Conservation (phyloP, 2,797 vertebrate species). For the Manis crassicaudata region DNA sequence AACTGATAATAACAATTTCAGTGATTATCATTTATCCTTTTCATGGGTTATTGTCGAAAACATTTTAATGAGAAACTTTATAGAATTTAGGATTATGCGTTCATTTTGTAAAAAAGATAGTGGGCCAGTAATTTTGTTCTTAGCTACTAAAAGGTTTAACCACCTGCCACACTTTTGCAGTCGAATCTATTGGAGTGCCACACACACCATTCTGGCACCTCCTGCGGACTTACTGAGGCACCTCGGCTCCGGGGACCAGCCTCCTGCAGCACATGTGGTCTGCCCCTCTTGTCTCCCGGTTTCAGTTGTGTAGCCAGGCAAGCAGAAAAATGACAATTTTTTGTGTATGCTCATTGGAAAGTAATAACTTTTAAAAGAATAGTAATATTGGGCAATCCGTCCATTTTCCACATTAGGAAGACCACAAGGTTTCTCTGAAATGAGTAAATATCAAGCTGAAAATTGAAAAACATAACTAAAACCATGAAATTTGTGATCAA, state of each 20-base stretch:
- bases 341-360: constrained; percentile 82
- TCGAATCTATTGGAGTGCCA: accelerated
- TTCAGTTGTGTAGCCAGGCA: constrained; percentile 83
- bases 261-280: constrained; percentile 80
- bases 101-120: neutral
- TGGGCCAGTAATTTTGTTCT: neutral
- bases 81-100: neutral
- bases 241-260: constrained; percentile 82
- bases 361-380: constrained; percentile 84
- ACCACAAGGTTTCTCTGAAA: constrained; percentile 83
- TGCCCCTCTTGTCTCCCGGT: constrained; percentile 79
- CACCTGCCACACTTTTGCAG: neutral
- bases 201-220: accelerated
- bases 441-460: constrained; percentile 42
- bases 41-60: neutral
- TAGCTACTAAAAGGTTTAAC: neutral
- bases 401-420: constrained; percentile 85
- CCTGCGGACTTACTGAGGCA: constrained; percentile 84
- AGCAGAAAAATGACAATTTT: constrained; percentile 81
- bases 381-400: constrained; percentile 83
- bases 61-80: neutral
- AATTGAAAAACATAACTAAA: neutral
- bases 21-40: neutral
- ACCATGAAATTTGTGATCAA: neutral
- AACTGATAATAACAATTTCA: neutral